phyloP scores from a whole-genome alignment of 2,888 invertebrate genomes.

The Eupithecia dodoneata region DNA sequence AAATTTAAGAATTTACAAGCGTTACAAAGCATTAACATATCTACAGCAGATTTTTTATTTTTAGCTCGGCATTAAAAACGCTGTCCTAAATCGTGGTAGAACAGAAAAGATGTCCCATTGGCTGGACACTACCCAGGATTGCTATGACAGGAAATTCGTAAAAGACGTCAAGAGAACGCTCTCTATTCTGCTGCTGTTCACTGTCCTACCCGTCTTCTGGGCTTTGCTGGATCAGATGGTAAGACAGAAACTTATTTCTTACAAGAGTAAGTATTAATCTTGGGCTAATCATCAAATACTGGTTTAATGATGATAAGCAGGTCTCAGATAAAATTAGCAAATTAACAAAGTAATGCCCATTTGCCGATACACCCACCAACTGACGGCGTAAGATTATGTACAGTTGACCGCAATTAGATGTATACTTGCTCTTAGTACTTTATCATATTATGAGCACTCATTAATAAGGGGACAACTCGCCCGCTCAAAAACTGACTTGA shows the following conservation, averaged over 20 bases:
- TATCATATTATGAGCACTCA: too few relatives aligned
- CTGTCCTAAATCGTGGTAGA: constrained; percentile 51
- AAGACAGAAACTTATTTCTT: constrained; percentile 41
- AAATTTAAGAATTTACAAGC: neutral
- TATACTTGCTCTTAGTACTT: too few relatives aligned
- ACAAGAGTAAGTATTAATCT: too few relatives aligned
- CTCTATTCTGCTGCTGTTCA: constrained; percentile 89
- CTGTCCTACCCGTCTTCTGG: constrained; percentile 97
- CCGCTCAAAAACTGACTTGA: too few relatives aligned
- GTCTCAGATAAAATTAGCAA: neutral
- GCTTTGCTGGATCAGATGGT: constrained; percentile 96
- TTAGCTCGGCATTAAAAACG: constrained; percentile 80
- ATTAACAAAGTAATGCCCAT: neutral
- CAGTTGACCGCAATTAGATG: neutral
- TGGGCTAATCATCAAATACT: neutral
- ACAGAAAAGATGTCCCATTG: constrained; percentile 88
- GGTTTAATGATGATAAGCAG: neutral
- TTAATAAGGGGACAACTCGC: too few relatives aligned
- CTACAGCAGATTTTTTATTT: constrained; percentile 4
- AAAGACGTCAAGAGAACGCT: constrained; percentile 91
- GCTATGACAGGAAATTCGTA: constrained; percentile 88
- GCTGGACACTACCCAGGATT: constrained; percentile 93
- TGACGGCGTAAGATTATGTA: neutral
- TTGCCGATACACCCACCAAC: neutral
- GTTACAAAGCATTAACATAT: neutral